These are phyloP conservation scores for Pygoscelis antarcticus DNA, from an alignment of 2,113 vertebrate species.

Conservation along the genomic window DNA sequence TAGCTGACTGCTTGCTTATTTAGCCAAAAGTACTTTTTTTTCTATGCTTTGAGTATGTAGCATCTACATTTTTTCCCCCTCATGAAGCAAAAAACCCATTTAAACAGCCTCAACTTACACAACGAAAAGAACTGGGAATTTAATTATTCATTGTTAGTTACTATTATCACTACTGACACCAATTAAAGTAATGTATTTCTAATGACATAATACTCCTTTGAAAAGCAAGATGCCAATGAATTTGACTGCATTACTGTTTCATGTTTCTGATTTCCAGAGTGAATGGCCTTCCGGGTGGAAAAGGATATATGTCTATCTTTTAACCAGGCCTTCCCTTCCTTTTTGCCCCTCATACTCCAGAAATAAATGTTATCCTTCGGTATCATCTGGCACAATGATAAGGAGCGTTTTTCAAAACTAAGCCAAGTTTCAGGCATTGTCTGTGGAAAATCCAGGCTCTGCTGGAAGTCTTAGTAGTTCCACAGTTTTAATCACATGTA, in stretches of 20 bases:
- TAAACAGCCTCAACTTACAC: background rate
- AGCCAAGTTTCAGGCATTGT: background rate
- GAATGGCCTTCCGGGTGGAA: background rate
- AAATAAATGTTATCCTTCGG: background rate
- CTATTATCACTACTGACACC: background rate
- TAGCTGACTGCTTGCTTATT: background rate
- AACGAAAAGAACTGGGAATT: background rate
- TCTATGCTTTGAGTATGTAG: background rate
- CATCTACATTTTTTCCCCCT: background rate
- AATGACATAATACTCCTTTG: background rate
- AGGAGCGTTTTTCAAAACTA: background rate
- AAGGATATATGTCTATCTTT: background rate
- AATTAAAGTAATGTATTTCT: background rate
- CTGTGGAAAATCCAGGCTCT: background rate
- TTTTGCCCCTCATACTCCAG: background rate
- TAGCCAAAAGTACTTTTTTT: background rate
- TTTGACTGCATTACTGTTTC: background rate
- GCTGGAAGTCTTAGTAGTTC: background rate
- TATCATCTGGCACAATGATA: background rate
- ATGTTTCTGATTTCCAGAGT: background rate
- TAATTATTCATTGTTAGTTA: background rate
- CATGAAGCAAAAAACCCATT: background rate
- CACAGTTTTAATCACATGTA: background rate
- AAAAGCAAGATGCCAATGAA: background rate
- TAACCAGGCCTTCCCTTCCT: background rate